These are phyloP conservation scores for Hydrophis major DNA, from an alignment of 2,797 vertebrate species.

Conservation along the genomic window DNA sequence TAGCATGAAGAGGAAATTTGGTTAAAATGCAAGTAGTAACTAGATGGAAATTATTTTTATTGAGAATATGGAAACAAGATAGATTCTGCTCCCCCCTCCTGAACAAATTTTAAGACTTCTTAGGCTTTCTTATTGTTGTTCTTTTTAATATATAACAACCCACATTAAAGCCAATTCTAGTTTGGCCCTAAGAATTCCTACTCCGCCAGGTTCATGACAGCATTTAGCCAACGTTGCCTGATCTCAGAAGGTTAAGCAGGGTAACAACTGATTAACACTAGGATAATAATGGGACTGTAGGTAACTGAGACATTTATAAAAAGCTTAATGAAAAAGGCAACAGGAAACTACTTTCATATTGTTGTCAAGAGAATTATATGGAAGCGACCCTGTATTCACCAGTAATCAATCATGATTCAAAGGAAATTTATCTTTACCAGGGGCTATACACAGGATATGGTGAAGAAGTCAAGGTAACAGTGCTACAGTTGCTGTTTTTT, in stretches of 20 bases:
- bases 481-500: background rate
- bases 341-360: background rate
- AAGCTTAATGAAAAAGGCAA: background rate
- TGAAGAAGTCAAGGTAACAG: background rate
- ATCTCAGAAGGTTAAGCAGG: background rate
- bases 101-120: background rate
- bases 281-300: background rate
- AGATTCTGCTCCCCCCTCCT: background rate
- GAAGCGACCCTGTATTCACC: background rate
- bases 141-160: background rate
- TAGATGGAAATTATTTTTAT: background rate
- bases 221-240: background rate
- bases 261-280: background rate
- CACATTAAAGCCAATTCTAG: background rate
- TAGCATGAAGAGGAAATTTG: background rate
- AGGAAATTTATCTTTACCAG: background rate
- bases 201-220: background rate
- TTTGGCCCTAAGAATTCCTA: background rate
- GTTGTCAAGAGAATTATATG: background rate
- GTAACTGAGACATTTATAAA: background rate
- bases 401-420: background rate
- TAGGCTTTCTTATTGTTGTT: background rate
- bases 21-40: background rate
- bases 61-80: background rate
- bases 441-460: background rate